These are phyloP conservation scores for Rhysida immarginata DNA, from an alignment of 1,140 invertebrate species.

Conservation along the genomic window DNA sequence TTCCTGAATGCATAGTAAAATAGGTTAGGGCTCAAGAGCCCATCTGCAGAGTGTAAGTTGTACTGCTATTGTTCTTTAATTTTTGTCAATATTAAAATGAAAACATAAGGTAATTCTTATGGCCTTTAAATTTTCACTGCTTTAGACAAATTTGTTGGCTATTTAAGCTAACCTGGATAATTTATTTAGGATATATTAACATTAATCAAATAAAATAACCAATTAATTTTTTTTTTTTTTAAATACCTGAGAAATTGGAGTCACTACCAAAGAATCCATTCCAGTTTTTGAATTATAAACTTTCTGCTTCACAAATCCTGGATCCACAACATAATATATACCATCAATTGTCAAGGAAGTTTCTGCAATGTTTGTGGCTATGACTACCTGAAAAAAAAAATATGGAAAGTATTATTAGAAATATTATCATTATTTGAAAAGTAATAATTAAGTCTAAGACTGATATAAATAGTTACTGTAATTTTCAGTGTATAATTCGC, in stretches of 20 bases:
- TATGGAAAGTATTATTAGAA: slow-evolving; percentile 11
- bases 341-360: slow-evolving; percentile 98
- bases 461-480: slow-evolving; percentile 1
- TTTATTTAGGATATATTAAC: too few relatives aligned
- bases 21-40: too few relatives aligned
- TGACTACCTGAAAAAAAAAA: slow-evolving; percentile 53
- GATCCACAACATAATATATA: slow-evolving; percentile 98
- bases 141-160: too few relatives aligned
- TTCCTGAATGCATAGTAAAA: too few relatives aligned
- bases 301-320: slow-evolving; percentile 99
- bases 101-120: too few relatives aligned
- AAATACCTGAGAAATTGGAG: slow-evolving; percentile 84
- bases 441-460: not conserved
- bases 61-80: too few relatives aligned
- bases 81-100: too few relatives aligned
- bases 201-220: too few relatives aligned
- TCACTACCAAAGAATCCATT: slow-evolving; percentile 98
- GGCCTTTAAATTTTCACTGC: too few relatives aligned
- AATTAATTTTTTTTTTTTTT: too few relatives aligned
- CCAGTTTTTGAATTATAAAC: slow-evolving; percentile 99
- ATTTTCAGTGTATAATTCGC: not conserved
- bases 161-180: too few relatives aligned
- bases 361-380: slow-evolving; percentile 99
- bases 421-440: slow-evolving; percentile 2
- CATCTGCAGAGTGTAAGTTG: too few relatives aligned